Conservation (phyloP, 2,113 vertebrate species). For the Malaclemys terrapin region DNA sequence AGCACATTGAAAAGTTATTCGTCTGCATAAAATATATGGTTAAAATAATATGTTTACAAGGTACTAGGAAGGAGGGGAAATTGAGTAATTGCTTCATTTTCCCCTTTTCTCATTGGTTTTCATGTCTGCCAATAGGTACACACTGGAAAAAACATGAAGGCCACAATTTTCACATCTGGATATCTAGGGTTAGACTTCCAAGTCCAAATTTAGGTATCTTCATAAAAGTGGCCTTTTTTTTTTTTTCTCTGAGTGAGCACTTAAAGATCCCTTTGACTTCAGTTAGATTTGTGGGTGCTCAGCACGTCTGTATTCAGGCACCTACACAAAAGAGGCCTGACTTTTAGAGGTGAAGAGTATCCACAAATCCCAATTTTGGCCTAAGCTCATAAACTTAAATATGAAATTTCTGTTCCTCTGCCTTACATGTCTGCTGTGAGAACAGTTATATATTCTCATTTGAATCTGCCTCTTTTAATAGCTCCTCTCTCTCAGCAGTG, state of each 20-base stretch:
- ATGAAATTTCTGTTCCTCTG: not conserved
- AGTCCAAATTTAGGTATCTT: not conserved
- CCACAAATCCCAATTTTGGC: fast-evolving
- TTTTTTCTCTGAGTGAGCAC: not conserved
- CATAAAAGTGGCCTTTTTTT: not conserved
- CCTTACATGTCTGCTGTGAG: not conserved
- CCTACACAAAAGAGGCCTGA: not conserved
- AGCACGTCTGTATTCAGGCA: fast-evolving
- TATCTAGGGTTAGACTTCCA: not conserved
- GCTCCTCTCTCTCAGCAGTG: not conserved
- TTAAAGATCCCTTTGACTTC: not conserved
- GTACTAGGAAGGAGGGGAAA: not conserved
- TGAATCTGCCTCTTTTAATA: not conserved
- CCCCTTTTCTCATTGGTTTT: not conserved
- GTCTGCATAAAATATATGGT: not conserved
- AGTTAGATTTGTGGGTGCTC: fast-evolving
- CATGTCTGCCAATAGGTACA: not conserved
- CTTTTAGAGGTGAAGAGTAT: fast-evolving
- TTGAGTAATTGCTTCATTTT: not conserved
- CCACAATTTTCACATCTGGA: not conserved
- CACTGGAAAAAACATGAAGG: fast-evolving
- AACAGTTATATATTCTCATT: not conserved
- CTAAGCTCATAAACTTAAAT: fast-evolving
- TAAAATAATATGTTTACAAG: not conserved
- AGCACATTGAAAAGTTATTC: not conserved